These are phyloP conservation scores for Vombatus ursinus DNA, from an alignment of 2,113 vertebrate genomes.

Conservation along the genomic window DNA sequence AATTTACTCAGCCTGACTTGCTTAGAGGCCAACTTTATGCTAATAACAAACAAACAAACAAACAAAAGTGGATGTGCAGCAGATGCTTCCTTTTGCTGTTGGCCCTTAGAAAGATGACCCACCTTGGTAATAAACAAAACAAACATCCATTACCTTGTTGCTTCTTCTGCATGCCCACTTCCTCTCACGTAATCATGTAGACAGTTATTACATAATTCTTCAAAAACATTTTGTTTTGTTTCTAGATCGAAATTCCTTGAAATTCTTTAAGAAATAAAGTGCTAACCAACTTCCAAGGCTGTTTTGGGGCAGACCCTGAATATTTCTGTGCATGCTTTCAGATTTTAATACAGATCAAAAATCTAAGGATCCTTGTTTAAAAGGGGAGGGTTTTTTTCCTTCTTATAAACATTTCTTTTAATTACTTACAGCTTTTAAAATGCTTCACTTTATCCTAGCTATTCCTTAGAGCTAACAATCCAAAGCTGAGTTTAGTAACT, in stretches of 20 bases:
- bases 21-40: background rate
- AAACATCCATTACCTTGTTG: background rate
- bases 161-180: background rate
- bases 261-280: conserved; percentile 30
- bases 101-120: background rate
- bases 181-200: background rate
- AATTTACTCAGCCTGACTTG: background rate
- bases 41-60: background rate
- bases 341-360: conserved; percentile 53
- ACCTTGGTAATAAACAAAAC: background rate
- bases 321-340: conserved; percentile 17
- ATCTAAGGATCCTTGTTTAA: conserved; percentile 73
- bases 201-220: conserved; percentile 5
- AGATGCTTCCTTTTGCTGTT: background rate
- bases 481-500: conserved; percentile 69
- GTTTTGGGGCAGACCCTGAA: background rate
- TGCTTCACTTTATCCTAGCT: conserved; percentile 69
- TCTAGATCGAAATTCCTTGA: background rate
- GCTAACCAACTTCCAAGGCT: background rate
- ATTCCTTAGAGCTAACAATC: conserved; percentile 68
- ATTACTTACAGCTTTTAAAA: conserved; percentile 78
- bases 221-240: background rate
- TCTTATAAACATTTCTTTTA: conserved; percentile 80
- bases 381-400: conserved; percentile 65
- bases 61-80: background rate